These are phyloP conservation scores for Falco novaeseelandiae DNA, from an alignment of 2,797 vertebrate species.

Conservation along the genomic window DNA sequence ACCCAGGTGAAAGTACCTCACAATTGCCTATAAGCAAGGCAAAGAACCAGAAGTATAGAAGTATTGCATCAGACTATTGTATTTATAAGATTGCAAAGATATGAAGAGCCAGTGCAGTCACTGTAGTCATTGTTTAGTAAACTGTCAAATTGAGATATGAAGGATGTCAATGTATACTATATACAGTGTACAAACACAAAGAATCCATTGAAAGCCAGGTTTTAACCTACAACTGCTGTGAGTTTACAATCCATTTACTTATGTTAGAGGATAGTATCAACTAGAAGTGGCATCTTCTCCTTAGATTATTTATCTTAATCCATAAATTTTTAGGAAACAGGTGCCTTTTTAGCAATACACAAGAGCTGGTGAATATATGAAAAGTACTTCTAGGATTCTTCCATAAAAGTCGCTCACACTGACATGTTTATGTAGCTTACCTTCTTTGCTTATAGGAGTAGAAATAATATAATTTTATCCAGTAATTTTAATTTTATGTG, in stretches of 20 bases:
- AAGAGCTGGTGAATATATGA: not conserved
- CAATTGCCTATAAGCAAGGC: not conserved
- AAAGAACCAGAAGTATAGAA: not conserved
- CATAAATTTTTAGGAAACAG: not conserved
- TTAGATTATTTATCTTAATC: not conserved
- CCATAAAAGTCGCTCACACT: not conserved
- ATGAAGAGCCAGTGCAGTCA: not conserved
- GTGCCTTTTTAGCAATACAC: not conserved
- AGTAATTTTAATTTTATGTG: no score
- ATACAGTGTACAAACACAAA: not conserved
- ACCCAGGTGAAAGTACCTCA: not conserved
- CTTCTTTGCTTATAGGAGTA: not conserved
- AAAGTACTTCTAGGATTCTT: not conserved
- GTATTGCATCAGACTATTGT: not conserved
- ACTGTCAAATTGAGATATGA: not conserved
- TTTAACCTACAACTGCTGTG: not conserved
- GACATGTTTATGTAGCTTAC: not conserved
- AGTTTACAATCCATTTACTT: not conserved
- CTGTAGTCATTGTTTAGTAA: not conserved
- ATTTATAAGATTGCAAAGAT: not conserved
- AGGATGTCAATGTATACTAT: not conserved
- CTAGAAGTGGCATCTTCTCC: not conserved
- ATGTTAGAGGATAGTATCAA: not conserved
- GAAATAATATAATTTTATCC: not conserved
- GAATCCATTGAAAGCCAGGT: not conserved